Percentiles rank a stretch among this genome's conserved stretches.
Evolutionary conservation across 2,797 vertebrate species (phyloP).

Genomic region (Crocidura indochinensis): DNA sequence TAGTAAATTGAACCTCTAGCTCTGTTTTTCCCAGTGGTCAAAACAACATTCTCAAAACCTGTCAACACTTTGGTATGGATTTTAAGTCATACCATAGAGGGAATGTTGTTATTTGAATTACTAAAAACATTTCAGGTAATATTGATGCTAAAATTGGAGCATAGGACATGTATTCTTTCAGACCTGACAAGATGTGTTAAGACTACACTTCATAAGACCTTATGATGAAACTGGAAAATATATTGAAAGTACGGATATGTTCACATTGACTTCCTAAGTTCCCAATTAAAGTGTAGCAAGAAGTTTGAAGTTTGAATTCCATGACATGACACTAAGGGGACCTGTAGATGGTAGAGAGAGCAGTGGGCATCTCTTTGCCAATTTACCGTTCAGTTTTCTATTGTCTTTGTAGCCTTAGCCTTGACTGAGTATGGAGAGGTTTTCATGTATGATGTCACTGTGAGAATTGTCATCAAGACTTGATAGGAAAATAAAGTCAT

Average conservation of each 20-base stretch:
- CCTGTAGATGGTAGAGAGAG: not conserved
- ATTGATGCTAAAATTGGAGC: not conserved
- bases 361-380: not conserved
- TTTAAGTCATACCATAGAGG: not conserved
- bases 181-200: not conserved
- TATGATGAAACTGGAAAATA: not conserved
- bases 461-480: conserved; percentile 75
- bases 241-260: not conserved
- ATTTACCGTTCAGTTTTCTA: not conserved
- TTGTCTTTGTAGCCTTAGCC: conserved; percentile 46
- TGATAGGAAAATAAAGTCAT: conserved; percentile 75
- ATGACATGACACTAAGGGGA: conserved; percentile 1
- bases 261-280: not conserved
- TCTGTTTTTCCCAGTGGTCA: conserved; percentile 14
- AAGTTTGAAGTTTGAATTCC: not conserved
- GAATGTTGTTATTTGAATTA: conserved; percentile 18
- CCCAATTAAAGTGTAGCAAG: conserved; percentile 18
- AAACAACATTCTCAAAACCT: conserved; percentile 28
- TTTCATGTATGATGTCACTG: conserved; percentile 83
- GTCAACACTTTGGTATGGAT: not conserved
- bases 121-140: not conserved
- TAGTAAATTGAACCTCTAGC: not conserved
- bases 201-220: not conserved
- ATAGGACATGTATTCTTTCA: not conserved
- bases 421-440: conserved; percentile 37